Percentiles rank a stretch among this genome's conserved stretches.
phyloP scores from a whole-genome alignment of 2,113 vertebrate species.

The Fregetta grallaria region DNA sequence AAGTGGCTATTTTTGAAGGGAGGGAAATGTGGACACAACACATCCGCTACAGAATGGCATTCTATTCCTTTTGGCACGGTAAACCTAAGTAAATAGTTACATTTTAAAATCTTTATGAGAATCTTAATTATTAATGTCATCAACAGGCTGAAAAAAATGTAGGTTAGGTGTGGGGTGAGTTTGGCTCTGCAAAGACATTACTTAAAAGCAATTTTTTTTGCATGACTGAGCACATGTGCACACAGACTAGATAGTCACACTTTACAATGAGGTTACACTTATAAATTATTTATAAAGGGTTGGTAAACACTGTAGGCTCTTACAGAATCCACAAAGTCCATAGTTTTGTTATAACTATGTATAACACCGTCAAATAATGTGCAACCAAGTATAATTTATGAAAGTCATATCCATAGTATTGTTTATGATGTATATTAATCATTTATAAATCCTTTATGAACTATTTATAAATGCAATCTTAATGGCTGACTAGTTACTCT shows the following conservation, averaged over 20 bases:
- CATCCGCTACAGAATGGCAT: neutral
- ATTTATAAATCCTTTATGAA: slow-evolving; percentile 52
- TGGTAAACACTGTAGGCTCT: slow-evolving; percentile 21
- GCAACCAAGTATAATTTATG: slow-evolving; percentile 25
- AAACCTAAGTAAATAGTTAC: slow-evolving; percentile 35
- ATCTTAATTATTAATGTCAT: slow-evolving; percentile 32
- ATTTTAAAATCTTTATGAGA: slow-evolving; percentile 43
- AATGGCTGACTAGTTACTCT: neutral
- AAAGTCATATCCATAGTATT: neutral
- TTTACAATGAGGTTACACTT: slow-evolving; percentile 40
- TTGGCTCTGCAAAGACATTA: slow-evolving; percentile 16
- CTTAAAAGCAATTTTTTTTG: slow-evolving; percentile 35
- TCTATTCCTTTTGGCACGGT: neutral
- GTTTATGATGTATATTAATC: slow-evolving; percentile 56
- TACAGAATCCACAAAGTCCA: slow-evolving; percentile 11
- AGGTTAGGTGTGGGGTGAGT: neutral
- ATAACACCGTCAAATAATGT: slow-evolving; percentile 16
- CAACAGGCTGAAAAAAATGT: slow-evolving; percentile 33
- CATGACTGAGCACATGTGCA: slow-evolving; percentile 17
- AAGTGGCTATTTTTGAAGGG: neutral
- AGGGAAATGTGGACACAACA: neutral
- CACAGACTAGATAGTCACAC: slow-evolving; percentile 22
- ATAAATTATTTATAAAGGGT: slow-evolving; percentile 22
- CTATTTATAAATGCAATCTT: slow-evolving; percentile 22
- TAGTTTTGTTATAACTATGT: neutral